Conservation (phyloP, 2,113 vertebrate species). For the Pterocles burchelli region DNA sequence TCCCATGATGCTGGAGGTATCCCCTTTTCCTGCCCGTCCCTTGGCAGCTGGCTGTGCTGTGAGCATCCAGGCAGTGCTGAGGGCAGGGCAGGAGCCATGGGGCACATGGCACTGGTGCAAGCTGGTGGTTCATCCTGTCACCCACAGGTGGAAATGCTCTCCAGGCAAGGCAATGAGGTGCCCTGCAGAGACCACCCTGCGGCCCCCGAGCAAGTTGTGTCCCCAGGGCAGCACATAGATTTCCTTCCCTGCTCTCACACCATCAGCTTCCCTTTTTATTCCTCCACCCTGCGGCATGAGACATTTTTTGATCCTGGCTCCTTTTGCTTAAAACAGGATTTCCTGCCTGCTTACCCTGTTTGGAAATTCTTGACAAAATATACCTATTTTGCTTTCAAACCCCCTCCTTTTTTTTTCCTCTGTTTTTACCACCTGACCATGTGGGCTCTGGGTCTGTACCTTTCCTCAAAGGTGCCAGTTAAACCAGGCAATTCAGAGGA, state of each 20-base stretch:
- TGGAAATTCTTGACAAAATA: constrained; percentile 48
- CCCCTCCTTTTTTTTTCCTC: background rate
- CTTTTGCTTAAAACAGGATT: constrained; percentile 7
- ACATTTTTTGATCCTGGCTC: background rate
- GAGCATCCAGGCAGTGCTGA: rapidly evolving
- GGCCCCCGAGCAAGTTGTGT: no score
- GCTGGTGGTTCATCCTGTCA: background rate
- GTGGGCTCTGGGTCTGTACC: background rate
- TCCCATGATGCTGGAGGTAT: background rate
- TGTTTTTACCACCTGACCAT: background rate
- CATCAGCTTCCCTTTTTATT: background rate
- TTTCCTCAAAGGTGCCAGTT: background rate
- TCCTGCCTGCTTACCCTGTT: constrained; percentile 7
- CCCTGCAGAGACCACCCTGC: no score
- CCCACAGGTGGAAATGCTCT: rapidly evolving
- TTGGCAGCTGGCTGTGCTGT: background rate
- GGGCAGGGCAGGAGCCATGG: background rate
- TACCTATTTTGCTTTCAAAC: background rate
- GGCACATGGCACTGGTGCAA: background rate
- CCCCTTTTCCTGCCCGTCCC: background rate
- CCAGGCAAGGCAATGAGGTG: rapidly evolving
- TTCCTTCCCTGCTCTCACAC: background rate
- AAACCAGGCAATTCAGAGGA: background rate
- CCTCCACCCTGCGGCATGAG: background rate
- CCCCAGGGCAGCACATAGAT: background rate